These are phyloP conservation scores for Eleginops maclovinus DNA, from an alignment of 2,113 vertebrate genomes.

Conservation along the genomic window DNA sequence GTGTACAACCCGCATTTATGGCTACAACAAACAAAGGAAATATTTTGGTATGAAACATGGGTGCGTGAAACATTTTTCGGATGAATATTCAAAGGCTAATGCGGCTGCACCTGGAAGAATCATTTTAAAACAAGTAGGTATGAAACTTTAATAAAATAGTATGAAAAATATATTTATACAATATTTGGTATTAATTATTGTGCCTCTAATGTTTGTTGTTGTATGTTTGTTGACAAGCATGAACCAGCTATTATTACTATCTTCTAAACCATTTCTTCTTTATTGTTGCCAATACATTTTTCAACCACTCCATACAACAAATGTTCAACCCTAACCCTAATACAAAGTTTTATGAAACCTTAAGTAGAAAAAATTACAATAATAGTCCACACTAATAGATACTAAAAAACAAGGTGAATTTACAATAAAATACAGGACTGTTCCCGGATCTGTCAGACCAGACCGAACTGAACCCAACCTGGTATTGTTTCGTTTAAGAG, in stretches of 20 bases:
- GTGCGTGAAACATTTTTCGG: neutral
- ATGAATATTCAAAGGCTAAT: neutral
- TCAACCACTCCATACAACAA: too few species aligned
- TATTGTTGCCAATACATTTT: neutral
- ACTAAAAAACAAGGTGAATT: too few species aligned
- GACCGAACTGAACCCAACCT: too few species aligned
- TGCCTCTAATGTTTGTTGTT: neutral
- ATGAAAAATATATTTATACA: too few species aligned
- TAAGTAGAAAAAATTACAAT: neutral
- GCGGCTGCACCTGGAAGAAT: conserved; percentile 20
- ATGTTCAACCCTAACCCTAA: too few species aligned
- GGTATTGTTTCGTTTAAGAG: too few species aligned
- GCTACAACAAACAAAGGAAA: conserved; percentile 42
- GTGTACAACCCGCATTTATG: conserved; percentile 67
- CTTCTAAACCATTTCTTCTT: neutral
- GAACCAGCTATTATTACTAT: neutral
- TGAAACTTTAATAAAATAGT: neutral
- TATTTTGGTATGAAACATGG: neutral
- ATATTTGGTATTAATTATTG: neutral
- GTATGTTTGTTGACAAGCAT: neutral
- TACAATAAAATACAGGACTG: too few species aligned
- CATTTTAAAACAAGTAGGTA: neutral
- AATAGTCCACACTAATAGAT: neutral
- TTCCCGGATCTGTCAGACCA: too few species aligned
- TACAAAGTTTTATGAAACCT: neutral